A percentile compares a stretch with the other conserved stretches of the same genome.
Conservation (phyloP, 2,113 vertebrate species). For the Aspidoscelis tigris region DNA sequence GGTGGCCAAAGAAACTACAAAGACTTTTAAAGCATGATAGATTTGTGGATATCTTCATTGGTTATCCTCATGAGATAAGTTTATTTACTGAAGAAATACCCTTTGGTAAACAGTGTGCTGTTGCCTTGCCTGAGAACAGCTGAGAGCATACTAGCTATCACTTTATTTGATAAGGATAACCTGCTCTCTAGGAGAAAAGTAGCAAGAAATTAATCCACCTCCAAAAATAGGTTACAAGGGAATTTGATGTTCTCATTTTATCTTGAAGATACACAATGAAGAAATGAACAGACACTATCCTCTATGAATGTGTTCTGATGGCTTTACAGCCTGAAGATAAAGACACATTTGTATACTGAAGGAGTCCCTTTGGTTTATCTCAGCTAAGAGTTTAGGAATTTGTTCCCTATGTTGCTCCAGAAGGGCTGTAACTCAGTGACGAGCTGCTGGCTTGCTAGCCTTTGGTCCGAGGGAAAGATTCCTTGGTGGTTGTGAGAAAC, state of each 20-base stretch:
- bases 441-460: background rate
- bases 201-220: background rate
- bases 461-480: too few relatives aligned
- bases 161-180: constrained; percentile 1
- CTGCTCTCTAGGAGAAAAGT: constrained; percentile 12
- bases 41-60: constrained; percentile 1
- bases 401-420: background rate
- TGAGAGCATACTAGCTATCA: background rate
- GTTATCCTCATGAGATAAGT: background rate
- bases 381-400: background rate
- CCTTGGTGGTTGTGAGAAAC: too few relatives aligned
- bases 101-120: constrained; percentile 9
- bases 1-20: background rate
- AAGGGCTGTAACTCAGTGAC: background rate
- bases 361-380: background rate
- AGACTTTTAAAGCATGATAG: background rate
- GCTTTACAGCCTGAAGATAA: background rate
- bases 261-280: constrained; percentile 14
- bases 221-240: background rate
- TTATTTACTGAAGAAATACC: constrained; percentile 9
- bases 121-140: constrained; percentile 1
- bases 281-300: background rate
- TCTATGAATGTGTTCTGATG: constrained; percentile 13
- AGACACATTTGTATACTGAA: background rate
- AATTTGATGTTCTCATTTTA: constrained; percentile 23